These are phyloP conservation scores for Oxyura jamaicensis DNA, from an alignment of 2,113 vertebrate species.

Conservation along the genomic window DNA sequence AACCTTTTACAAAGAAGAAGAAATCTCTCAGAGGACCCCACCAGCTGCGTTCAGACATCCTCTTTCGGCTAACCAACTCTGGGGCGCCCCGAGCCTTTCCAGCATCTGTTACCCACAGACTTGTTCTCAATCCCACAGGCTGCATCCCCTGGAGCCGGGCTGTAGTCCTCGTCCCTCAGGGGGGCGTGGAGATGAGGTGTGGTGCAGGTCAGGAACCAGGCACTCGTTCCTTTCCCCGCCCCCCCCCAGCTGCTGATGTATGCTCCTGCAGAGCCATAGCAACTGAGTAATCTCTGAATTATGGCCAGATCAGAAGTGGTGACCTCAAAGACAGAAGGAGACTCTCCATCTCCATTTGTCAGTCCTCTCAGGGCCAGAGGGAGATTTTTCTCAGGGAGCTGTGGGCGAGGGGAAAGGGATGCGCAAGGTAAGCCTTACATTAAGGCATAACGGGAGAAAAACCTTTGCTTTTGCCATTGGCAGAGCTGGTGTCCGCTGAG, in stretches of 20 bases:
- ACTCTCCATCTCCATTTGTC: conserved; percentile 44
- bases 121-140: background rate
- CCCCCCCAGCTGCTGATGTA: background rate
- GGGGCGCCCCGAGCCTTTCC: background rate
- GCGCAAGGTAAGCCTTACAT: background rate
- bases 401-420: background rate
- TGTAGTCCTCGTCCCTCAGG: background rate
- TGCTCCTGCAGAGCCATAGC: background rate
- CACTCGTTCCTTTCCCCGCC: background rate
- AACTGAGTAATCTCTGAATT: conserved; percentile 48
- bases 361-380: background rate
- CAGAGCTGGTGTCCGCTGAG: background rate
- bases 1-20: background rate
- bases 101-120: background rate
- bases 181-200: background rate
- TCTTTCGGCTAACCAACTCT: background rate
- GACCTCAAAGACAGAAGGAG: conserved; percentile 43
- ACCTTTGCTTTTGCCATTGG: background rate
- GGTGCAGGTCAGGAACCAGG: background rate
- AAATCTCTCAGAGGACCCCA: background rate
- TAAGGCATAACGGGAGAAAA: background rate
- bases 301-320: conserved; percentile 35
- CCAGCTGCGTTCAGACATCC: conserved; percentile 1
- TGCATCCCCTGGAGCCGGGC: background rate
- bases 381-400: background rate